A percentile compares a stretch with the other conserved stretches of the same genome.
Conservation (phyloP, 2,888 invertebrate species). For the Leucoma salicis region DNA sequence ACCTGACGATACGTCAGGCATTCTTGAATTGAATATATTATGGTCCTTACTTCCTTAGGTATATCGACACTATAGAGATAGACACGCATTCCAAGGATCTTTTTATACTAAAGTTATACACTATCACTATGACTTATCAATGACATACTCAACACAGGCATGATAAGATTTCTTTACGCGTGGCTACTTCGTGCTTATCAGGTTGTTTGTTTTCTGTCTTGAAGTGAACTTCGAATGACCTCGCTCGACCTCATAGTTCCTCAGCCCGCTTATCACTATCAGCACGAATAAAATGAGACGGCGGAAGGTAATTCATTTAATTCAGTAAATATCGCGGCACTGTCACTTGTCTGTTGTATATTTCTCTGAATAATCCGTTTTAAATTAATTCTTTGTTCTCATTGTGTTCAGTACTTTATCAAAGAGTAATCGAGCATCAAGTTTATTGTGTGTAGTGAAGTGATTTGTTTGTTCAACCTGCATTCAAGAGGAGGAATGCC, state of each 20-base stretch:
- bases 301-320: conserved; percentile 62
- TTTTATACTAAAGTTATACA: no score
- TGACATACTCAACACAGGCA: conserved; percentile 13
- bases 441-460: conserved; percentile 48
- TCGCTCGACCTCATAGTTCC: conserved; percentile 74
- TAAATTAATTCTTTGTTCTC: conserved; percentile 9
- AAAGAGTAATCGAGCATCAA: conserved; percentile 25
- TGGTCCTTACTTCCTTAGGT: no score
- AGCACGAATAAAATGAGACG: conserved; percentile 73
- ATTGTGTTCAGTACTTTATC: conserved; percentile 16
- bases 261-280: conserved; percentile 72
- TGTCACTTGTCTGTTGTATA: conserved; percentile 34
- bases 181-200: conserved; percentile 77
- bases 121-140: no score
- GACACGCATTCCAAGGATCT: no score
- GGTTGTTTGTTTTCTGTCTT: conserved; percentile 71
- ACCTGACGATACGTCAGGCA: no score
- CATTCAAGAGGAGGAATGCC: conserved; percentile 82
- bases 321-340: conserved; percentile 60
- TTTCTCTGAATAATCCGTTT: conserved; percentile 10
- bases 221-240: conserved; percentile 75
- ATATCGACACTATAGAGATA: no score
- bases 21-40: no score
- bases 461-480: conserved; percentile 73
- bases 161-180: conserved; percentile 63